A percentile compares a stretch with the other conserved stretches of the same genome.
These are phyloP conservation scores for Montipora capitata DNA, from an alignment of 92 coral and sea anemone species.

Conservation along the genomic window DNA sequence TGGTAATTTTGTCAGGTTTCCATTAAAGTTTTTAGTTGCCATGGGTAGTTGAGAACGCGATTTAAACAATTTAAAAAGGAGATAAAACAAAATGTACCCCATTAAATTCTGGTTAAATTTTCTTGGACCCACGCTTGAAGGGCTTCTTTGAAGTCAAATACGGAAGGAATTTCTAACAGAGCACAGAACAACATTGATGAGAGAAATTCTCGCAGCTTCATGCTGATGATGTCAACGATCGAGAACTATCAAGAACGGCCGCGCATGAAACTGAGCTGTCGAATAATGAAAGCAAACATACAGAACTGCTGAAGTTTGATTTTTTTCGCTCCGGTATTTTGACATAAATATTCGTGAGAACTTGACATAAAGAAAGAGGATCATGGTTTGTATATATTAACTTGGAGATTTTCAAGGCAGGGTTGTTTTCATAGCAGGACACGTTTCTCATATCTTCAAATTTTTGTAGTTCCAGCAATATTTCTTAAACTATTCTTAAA, in stretches of 20 bases:
- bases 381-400: background rate
- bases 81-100: background rate
- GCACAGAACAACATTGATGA: no score
- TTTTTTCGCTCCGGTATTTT: background rate
- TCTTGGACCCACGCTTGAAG: no score
- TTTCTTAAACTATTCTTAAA: constrained; percentile 1
- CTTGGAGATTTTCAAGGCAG: background rate
- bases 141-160: no score
- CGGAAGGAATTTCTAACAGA: no score
- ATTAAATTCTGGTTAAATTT: background rate
- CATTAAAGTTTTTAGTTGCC: no score
- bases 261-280: background rate
- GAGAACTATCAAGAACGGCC: no score
- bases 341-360: constrained; percentile 1
- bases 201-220: no score
- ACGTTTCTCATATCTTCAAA: background rate
- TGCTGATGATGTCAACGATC: no score
- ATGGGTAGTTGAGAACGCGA: no score
- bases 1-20: no score
- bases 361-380: background rate
- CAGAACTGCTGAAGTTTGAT: no score
- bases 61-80: background rate
- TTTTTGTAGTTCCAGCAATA: constrained; percentile 46
- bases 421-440: constrained; percentile 20
- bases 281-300: background rate